These are phyloP conservation scores for Formica aserva DNA, from an alignment of 2,888 invertebrate genomes.

Conservation along the genomic window DNA sequence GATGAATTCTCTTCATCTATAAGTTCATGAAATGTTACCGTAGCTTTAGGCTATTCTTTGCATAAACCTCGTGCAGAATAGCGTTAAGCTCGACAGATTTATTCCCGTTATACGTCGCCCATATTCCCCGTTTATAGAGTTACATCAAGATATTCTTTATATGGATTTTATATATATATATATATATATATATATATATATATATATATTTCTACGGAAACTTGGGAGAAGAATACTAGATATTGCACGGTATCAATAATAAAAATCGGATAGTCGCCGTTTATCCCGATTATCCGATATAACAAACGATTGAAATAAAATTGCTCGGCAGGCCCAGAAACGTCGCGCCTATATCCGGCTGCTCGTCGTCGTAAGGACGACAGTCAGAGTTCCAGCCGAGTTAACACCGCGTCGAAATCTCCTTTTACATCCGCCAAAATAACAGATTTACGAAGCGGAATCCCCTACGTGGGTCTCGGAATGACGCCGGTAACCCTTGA, in stretches of 20 bases:
- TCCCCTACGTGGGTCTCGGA: constrained; percentile 43
- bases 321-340: neutral
- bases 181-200: neutral
- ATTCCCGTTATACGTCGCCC: constrained; percentile 12
- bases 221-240: neutral
- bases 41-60: constrained; percentile 26
- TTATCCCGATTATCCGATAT: constrained; percentile 13
- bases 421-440: constrained; percentile 53
- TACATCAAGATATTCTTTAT: constrained; percentile 27
- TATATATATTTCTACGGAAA: neutral
- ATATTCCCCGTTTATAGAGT: constrained; percentile 18
- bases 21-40: constrained; percentile 39
- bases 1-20: constrained; percentile 15
- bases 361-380: neutral
- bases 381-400: neutral
- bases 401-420: constrained; percentile 52
- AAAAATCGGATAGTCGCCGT: neutral
- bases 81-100: constrained; percentile 39
- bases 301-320: constrained; percentile 28
- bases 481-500: constrained; percentile 38
- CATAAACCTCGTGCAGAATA: constrained; percentile 34
- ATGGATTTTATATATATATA: neutral
- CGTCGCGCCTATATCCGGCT: neutral
- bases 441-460: constrained; percentile 61
- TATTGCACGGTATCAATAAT: neutral